Conservation (phyloP, 2,113 vertebrate genomes). For the Nymphicus hollandicus region DNA sequence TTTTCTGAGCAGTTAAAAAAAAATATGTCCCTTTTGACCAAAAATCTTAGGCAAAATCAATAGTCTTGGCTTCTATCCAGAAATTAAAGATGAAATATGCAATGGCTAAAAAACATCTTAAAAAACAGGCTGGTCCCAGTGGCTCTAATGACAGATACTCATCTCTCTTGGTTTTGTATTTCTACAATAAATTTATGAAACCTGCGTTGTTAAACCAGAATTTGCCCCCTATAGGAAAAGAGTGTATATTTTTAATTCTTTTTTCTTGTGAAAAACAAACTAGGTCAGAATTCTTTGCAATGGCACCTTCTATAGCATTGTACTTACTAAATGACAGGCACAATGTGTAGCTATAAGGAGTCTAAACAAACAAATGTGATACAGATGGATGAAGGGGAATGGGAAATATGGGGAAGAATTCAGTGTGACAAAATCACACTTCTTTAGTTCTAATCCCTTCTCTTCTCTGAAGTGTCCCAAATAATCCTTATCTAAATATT, state of each 20-base stretch:
- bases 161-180: not conserved
- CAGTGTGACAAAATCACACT: not conserved
- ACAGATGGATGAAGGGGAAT: not conserved
- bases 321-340: not conserved
- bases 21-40: not conserved
- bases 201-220: rapidly evolving
- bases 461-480: not conserved
- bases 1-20: not conserved
- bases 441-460: not conserved
- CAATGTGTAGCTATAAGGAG: not conserved
- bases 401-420: not conserved
- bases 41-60: not conserved
- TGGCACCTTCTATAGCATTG: not conserved
- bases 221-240: not conserved
- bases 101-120: not conserved
- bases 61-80: not conserved
- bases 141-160: not conserved
- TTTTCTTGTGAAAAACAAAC: not conserved
- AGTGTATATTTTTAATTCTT: not conserved
- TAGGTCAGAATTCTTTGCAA: not conserved
- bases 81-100: not conserved
- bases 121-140: not conserved
- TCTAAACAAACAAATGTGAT: not conserved
- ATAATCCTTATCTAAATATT: constrained; percentile 12
- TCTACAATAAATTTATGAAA: not conserved